A percentile compares a stretch with the other conserved stretches of the same genome.
Conservation (phyloP, 35 echinoderm and acorn worm genomes). For the Ophioderma brevispina region DNA sequence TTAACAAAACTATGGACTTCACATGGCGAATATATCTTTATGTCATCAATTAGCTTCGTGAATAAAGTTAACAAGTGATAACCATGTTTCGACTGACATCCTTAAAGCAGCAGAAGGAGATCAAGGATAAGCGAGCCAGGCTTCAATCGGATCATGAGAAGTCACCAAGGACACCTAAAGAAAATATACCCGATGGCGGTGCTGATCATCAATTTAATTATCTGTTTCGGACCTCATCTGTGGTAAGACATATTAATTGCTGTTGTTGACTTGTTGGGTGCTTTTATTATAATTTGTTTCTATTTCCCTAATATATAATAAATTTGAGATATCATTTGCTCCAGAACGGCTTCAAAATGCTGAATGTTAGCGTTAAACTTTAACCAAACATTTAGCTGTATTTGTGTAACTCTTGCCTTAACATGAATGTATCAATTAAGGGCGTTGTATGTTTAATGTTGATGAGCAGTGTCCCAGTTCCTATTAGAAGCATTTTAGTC, state of each 20-base stretch:
- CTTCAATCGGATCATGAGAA: background rate
- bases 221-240: background rate
- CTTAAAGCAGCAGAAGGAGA: background rate
- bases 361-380: too few relatives aligned
- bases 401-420: too few relatives aligned
- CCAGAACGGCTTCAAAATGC: too few relatives aligned
- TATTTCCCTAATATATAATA: too few relatives aligned
- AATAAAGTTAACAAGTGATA: background rate
- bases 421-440: too few relatives aligned
- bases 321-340: too few relatives aligned
- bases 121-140: background rate
- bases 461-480: too few relatives aligned
- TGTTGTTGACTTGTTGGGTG: too few relatives aligned
- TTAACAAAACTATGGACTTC: background rate
- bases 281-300: too few relatives aligned
- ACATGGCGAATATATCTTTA: background rate
- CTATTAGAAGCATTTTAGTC: too few relatives aligned
- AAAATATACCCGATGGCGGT: background rate
- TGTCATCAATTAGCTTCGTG: background rate
- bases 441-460: too few relatives aligned
- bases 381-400: too few relatives aligned
- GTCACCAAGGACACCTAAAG: background rate
- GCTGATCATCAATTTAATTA: background rate
- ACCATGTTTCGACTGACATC: constrained; percentile 2
- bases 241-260: background rate